Conservation (phyloP, 2,113 vertebrate species). For the Pungitius pungitius region DNA sequence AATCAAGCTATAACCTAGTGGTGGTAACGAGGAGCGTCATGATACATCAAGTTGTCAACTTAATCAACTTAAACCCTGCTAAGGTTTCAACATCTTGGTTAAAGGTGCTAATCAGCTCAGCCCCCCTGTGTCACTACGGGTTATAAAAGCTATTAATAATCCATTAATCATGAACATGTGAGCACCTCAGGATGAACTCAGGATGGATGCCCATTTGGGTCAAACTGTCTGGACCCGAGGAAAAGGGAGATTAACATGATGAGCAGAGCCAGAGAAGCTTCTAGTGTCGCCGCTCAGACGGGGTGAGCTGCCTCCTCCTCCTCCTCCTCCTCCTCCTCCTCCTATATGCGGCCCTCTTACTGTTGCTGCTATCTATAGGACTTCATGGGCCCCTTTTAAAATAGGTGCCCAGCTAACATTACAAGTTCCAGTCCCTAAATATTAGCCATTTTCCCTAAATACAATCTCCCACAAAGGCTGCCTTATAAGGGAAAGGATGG, state of each 20-base stretch:
- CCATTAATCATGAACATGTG: not conserved
- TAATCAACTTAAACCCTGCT: too few relatives aligned
- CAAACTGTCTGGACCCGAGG: not conserved
- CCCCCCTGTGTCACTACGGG: too few relatives aligned
- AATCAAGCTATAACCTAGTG: too few relatives aligned
- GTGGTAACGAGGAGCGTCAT: too few relatives aligned
- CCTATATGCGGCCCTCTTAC: constrained; percentile 78
- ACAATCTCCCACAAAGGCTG: constrained; percentile 82
- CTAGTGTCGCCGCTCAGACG: constrained; percentile 61
- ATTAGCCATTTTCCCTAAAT: constrained; percentile 86
- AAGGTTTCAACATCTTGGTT: too few relatives aligned
- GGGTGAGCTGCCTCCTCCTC: constrained; percentile 31
- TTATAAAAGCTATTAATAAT: too few relatives aligned
- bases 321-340: constrained; percentile 49
- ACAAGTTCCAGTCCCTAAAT: constrained; percentile 81
- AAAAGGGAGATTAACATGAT: constrained; percentile 42
- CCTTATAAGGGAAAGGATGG: constrained; percentile 82
- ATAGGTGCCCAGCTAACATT: constrained; percentile 82
- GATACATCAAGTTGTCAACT: too few relatives aligned
- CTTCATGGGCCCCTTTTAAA: constrained; percentile 79
- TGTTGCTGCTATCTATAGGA: constrained; percentile 77
- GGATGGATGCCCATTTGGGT: not conserved
- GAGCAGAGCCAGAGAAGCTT: constrained; percentile 64
- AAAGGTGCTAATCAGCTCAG: too few relatives aligned
- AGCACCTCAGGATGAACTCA: not conserved